Percentiles rank a stretch among this genome's conserved stretches.
These are phyloP conservation scores for Glyphotaelius pellucidus DNA, from an alignment of 2,888 invertebrate species.

Conservation along the genomic window DNA sequence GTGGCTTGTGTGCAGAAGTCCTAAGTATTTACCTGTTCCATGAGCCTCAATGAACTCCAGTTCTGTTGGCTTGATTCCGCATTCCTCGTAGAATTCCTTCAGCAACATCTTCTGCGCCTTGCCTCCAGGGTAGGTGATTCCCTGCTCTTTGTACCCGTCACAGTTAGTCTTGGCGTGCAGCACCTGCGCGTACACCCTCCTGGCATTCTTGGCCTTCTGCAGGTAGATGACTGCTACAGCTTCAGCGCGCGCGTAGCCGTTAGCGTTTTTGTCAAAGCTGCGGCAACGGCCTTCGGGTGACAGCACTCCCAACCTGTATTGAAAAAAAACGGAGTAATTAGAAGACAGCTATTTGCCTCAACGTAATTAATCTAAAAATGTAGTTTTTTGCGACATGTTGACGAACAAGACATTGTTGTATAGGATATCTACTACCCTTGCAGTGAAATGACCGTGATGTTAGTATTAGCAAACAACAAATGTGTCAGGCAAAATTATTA, in stretches of 20 bases:
- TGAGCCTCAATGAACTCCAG: conserved; percentile 93
- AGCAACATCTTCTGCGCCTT: conserved; percentile 80
- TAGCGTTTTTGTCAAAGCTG: conserved; percentile 90
- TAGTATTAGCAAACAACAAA: too few species aligned
- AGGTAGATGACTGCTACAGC: conserved; percentile 83
- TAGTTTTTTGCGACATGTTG: background rate
- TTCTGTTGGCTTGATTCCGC: conserved; percentile 82
- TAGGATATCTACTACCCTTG: too few species aligned
- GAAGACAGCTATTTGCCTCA: background rate
- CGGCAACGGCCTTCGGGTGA: conserved; percentile 92
- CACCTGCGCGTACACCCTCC: conserved; percentile 82
- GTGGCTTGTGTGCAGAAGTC: background rate
- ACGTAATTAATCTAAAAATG: background rate
- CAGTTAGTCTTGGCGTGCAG: conserved; percentile 89
- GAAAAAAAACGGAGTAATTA: background rate
- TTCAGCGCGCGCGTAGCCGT: conserved; percentile 92
- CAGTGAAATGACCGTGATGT: too few species aligned
- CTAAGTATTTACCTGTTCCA: conserved; percentile 80
- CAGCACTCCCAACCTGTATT: conserved; percentile 82
- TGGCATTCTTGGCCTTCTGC: conserved; percentile 85
- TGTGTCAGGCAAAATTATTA: too few species aligned
- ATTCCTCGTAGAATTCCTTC: conserved; percentile 82
- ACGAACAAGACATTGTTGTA: background rate
- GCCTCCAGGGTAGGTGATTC: conserved; percentile 83
- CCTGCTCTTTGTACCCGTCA: conserved; percentile 86